Conservation (phyloP, 2,888 invertebrate species). For the Drosophila kuntzei region DNA sequence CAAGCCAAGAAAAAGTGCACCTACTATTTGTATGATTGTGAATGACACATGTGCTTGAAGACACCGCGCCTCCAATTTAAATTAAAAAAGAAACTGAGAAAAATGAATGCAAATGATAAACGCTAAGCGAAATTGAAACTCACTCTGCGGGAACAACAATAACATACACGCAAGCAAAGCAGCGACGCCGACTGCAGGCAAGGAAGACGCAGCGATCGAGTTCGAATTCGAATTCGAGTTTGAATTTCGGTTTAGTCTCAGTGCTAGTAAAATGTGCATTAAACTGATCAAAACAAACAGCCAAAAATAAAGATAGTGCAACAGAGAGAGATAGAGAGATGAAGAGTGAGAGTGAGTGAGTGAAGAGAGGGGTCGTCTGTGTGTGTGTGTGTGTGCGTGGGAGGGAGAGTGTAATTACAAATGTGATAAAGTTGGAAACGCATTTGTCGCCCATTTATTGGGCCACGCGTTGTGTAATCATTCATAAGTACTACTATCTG, state of each 20-base stretch:
- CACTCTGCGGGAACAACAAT: constrained; percentile 25
- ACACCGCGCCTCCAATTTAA: constrained; percentile 25
- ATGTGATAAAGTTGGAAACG: constrained; percentile 38
- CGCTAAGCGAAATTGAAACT: constrained; percentile 17
- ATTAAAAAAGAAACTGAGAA: background rate
- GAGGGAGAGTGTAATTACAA: constrained; percentile 33
- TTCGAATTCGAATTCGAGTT: constrained; percentile 29
- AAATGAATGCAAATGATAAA: constrained; percentile 19
- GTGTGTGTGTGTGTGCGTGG: constrained; percentile 7
- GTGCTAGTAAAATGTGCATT: constrained; percentile 40
- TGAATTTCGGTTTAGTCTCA: constrained; percentile 17
- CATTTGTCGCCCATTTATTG: constrained; percentile 47
- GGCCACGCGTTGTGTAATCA: constrained; percentile 80
- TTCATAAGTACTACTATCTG: constrained; percentile 54
- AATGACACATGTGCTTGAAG: constrained; percentile 18
- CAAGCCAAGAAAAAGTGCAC: constrained; percentile 29
- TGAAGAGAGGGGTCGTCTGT: constrained; percentile 8
- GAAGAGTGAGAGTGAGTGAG: constrained; percentile 3
- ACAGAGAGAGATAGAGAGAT: background rate
- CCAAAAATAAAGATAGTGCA: constrained; percentile 30
- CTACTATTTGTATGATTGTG: constrained; percentile 2
- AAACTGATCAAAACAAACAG: constrained; percentile 61
- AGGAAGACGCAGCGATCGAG: constrained; percentile 19
- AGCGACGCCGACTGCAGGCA: constrained; percentile 6
- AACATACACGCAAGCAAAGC: constrained; percentile 42